Conservation (phyloP, 2,113 vertebrate genomes). For the Cephalopholis sonnerati region DNA sequence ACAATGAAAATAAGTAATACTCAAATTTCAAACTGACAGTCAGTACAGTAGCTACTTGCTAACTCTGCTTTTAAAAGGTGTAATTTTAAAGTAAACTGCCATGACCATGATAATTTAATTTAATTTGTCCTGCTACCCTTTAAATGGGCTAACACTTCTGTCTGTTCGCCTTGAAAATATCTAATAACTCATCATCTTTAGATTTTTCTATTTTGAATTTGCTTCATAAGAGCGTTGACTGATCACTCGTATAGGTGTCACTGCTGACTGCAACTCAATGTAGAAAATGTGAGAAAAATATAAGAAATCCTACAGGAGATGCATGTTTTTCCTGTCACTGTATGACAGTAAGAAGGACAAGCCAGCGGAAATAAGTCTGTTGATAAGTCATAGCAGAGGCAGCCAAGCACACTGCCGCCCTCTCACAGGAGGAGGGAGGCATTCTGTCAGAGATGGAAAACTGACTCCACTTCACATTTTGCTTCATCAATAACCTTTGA, state of each 20-base stretch:
- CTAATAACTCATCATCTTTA: background rate
- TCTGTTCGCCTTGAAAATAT: background rate
- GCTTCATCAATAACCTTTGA: conserved; percentile 74
- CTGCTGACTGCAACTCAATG: background rate
- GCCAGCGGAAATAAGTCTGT: conserved; percentile 70
- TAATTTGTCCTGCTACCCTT: background rate
- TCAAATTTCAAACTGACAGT: background rate
- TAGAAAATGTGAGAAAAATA: conserved; percentile 24
- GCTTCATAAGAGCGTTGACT: background rate
- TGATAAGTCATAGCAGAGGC: conserved; percentile 68
- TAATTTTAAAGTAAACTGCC: background rate
- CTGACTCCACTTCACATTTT: conserved; percentile 74
- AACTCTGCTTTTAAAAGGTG: background rate
- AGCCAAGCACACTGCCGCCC: conserved; percentile 65
- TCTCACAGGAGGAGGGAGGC: conserved; percentile 56
- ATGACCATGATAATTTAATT: conserved; percentile 2
- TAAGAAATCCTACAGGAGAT: conserved; percentile 32
- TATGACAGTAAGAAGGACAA: conserved; percentile 65
- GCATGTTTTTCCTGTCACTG: conserved; percentile 32
- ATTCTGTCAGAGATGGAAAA: conserved; percentile 64
- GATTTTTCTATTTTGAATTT: conserved; percentile 5
- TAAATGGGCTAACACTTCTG: background rate
- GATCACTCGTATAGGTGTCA: background rate
- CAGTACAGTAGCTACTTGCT: background rate
- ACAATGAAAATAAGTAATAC: background rate